Percentiles rank a stretch among this genome's conserved stretches.
These are phyloP conservation scores for Ptychoptera albimana DNA, from an alignment of 2,888 invertebrate genomes.

Conservation along the genomic window DNA sequence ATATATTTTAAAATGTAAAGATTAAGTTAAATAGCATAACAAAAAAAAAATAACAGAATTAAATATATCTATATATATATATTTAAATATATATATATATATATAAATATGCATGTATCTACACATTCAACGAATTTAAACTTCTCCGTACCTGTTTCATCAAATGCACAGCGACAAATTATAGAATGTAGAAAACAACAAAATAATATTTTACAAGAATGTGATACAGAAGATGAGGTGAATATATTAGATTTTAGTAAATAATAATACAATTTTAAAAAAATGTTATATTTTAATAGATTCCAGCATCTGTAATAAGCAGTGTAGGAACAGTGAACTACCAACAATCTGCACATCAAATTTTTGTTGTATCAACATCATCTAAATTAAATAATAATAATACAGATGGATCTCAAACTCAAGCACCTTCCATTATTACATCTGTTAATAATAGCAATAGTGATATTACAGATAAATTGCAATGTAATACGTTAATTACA, in stretches of 20 bases:
- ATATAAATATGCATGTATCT: slow-evolving; percentile 13
- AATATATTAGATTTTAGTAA: slow-evolving; percentile 5
- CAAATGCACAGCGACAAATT: slow-evolving; percentile 5
- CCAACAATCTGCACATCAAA: slow-evolving; percentile 15
- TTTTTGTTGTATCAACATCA: slow-evolving; percentile 17
- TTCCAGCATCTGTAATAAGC: slow-evolving; percentile 41
- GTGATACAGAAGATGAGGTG: slow-evolving; percentile 18
- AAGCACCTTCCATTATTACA: slow-evolving; percentile 19
- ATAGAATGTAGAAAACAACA: too few relatives aligned
- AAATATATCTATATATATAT: too few relatives aligned
- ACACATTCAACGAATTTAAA: slow-evolving; percentile 14
- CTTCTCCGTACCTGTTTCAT: slow-evolving; percentile 13
- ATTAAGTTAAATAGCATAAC: too few relatives aligned
- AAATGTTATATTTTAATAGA: slow-evolving; percentile 24
- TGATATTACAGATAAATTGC: slow-evolving; percentile 7
- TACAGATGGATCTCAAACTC: slow-evolving; percentile 7
- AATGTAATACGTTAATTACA: slow-evolving; percentile 4
- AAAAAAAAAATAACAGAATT: too few relatives aligned
- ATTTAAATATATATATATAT: background rate
- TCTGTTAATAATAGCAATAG: too few relatives aligned
- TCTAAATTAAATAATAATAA: slow-evolving; percentile 8
- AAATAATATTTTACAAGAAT: slow-evolving; percentile 10
- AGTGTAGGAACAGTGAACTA: slow-evolving; percentile 39
- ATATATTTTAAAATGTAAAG: too few relatives aligned
- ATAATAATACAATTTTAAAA: background rate